Evolutionary conservation across 2,888 invertebrate genomes (phyloP).

Genomic region (Dichetophora obliterata): DNA sequence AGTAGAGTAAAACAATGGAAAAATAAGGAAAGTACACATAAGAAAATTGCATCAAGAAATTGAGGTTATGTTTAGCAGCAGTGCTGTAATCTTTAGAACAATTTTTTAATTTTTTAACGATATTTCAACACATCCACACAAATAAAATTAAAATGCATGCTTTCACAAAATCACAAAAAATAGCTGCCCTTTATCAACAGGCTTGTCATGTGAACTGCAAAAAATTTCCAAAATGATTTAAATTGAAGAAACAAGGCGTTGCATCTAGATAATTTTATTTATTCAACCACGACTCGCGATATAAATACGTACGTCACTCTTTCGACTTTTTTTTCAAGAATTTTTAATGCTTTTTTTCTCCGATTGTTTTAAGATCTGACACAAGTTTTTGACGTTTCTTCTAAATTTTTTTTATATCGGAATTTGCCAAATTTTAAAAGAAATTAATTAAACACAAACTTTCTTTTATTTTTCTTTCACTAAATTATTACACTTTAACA

Average conservation of each 20-base stretch:
- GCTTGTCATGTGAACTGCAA: too few species aligned
- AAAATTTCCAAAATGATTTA: too few species aligned
- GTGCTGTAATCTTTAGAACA: background rate
- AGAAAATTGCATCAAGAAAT: background rate
- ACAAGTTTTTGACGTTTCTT: background rate
- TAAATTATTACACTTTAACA: background rate
- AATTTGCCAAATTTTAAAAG: background rate
- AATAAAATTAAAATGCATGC: too few species aligned
- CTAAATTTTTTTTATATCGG: background rate
- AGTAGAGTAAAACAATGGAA: background rate
- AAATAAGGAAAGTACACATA: too few species aligned
- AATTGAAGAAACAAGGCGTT: too few species aligned
- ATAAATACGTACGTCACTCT: background rate
- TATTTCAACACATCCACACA: too few species aligned
- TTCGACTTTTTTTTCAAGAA: background rate
- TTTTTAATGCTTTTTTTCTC: too few species aligned
- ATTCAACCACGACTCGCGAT: background rate
- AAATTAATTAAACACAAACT: too few species aligned
- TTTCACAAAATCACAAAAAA: too few species aligned
- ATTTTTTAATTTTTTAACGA: too few species aligned
- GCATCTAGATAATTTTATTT: too few species aligned
- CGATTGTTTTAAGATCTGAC: background rate
- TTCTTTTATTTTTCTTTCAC: constrained; percentile 3
- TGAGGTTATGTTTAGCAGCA: constrained; percentile 14
- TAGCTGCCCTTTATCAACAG: too few species aligned